phyloP scores from a whole-genome alignment of 1,140 invertebrate genomes.

The Drosophila setifemur region DNA sequence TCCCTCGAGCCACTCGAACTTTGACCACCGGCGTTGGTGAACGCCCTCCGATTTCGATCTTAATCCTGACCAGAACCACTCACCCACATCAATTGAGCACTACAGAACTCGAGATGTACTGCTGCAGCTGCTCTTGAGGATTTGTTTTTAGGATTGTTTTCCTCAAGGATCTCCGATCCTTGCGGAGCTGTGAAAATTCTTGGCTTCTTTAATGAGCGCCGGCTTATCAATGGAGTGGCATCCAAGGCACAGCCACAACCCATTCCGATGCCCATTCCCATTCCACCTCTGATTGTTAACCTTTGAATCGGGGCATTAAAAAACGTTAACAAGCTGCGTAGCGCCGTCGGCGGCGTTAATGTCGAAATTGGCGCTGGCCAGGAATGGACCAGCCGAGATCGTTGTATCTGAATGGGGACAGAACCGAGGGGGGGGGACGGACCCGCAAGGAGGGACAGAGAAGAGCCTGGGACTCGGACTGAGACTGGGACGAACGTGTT shows the following conservation, averaged over 20 bases:
- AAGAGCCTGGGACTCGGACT: not conserved
- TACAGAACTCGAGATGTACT: slow-evolving; percentile 52
- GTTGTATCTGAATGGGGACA: not conserved
- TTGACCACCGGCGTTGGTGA: slow-evolving; percentile 12
- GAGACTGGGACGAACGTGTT: slow-evolving; percentile 61
- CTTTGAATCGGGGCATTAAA: slow-evolving; percentile 59
- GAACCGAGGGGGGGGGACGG: no score
- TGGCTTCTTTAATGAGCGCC: slow-evolving; percentile 39
- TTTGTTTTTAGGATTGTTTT: not conserved
- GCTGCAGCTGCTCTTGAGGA: slow-evolving; percentile 7
- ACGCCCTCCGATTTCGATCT: slow-evolving; percentile 4
- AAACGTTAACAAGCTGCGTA: slow-evolving; percentile 78
- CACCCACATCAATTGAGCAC: slow-evolving; percentile 60
- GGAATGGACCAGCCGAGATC: slow-evolving; percentile 16
- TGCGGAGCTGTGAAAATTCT: slow-evolving; percentile 13
- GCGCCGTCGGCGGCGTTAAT: slow-evolving; percentile 78
- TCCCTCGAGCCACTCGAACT: not conserved
- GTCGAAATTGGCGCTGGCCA: slow-evolving; percentile 69
- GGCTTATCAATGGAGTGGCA: slow-evolving; percentile 28
- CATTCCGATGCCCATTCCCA: not conserved
- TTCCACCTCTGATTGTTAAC: slow-evolving; percentile 36
- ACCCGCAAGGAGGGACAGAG: not conserved
- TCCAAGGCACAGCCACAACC: not conserved
- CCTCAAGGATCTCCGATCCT: not conserved
- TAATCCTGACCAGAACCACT: slow-evolving; percentile 37